Evolutionary conservation across 2,797 vertebrate species (phyloP), one percentile per base, ranked within the genome.

Genomic region (Argya squamiceps): DNA sequence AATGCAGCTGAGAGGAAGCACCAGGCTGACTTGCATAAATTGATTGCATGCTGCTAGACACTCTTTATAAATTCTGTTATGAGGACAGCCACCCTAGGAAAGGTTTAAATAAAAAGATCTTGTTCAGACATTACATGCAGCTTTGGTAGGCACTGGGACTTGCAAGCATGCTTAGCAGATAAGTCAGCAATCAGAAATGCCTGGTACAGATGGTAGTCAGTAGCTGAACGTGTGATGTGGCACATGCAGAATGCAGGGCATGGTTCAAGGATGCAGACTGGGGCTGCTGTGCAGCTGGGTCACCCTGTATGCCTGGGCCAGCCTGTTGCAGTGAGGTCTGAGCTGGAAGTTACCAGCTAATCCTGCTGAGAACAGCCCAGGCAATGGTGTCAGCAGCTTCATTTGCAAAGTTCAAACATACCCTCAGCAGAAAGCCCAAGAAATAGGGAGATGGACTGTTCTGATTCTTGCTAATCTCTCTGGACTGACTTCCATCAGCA

Each of bases 241-340:
- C 41, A 37, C 26, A 12, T 3, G 24, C 62, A 75, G 53, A 17
- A 44, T 3, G 29, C n/a, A 36, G 17, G 32, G 36, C 53, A 22
- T 0, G 11, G 27, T n/a, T 43, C 19, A 21, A 12, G 24, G 36
- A 15, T 3, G 47, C 4, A 39, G 36, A 4, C 10, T 24, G 32
- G 32, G 37, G 56, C 26, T 86, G 24, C 37, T 49, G 20, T 37
- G 32, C 74, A 37, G 34, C 15, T 58, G 60, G 15, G 46, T 67
- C 43, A 23, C 55, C 13, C 39, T 0, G 0, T 53, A 41, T 52
- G 4, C 4, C n/a, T 41, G 34, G 58, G 47, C 30, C 59, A 88
- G 41, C 53, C n/a, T 9, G 9, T 8, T 56, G 56, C 27, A 70
- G 16, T 23, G 47, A 62, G 21, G 7, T 30, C 36, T 7, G 7